Evolutionary conservation across 2,888 invertebrate genomes (phyloP).

Genomic region (Atethmia centrago): DNA sequence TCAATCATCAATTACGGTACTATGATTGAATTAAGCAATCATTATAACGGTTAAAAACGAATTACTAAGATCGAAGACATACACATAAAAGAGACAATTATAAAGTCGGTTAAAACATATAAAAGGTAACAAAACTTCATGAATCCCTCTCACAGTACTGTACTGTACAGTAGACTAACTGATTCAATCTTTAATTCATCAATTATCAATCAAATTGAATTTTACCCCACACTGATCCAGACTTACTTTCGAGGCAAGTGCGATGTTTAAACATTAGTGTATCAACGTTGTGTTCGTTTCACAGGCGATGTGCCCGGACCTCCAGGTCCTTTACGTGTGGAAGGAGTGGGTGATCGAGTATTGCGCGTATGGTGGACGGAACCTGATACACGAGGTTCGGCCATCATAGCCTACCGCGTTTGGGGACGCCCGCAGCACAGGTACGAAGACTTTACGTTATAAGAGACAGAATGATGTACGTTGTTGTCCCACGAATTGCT

Average conservation of each 20-base stretch:
- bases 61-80: neutral
- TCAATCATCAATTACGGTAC: neutral
- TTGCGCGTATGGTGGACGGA: constrained; percentile 96
- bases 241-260: neutral
- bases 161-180: no score
- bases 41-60: neutral
- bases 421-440: constrained; percentile 91
- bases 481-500: neutral
- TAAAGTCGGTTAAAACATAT: neutral
- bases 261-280: neutral
- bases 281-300: constrained; percentile 42
- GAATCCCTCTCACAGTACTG: neutral
- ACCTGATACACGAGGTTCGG: constrained; percentile 94
- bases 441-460: constrained; percentile 58
- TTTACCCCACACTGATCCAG: neutral
- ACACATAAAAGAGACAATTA: neutral
- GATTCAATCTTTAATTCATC: neutral
- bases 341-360: constrained; percentile 93
- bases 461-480: neutral
- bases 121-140: neutral
- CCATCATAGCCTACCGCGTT: constrained; percentile 93
- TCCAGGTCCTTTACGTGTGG: constrained; percentile 94
- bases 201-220: neutral
- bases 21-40: neutral
- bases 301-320: constrained; percentile 94